Evolutionary conservation across 1,140 invertebrate species (phyloP).

Genomic region (Latrodectus geometricus): DNA sequence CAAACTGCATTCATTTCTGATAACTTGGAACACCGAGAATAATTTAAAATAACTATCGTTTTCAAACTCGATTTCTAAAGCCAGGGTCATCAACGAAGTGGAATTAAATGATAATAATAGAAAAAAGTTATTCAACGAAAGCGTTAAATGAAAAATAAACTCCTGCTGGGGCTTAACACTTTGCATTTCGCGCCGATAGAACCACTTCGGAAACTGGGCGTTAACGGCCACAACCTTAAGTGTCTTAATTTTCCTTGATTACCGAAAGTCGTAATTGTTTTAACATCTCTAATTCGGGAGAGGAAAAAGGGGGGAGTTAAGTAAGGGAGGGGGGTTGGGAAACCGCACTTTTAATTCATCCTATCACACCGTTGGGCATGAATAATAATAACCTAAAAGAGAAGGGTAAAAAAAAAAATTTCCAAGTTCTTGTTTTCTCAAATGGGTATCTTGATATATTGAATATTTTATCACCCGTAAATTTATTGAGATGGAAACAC

Average conservation of each 20-base stretch:
- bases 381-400: slow-evolving; percentile 34
- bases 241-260: slow-evolving; percentile 58
- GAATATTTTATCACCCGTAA: slow-evolving; percentile 60
- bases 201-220: background rate
- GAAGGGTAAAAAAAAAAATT: slow-evolving; percentile 5
- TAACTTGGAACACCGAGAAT: background rate
- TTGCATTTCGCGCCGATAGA: background rate
- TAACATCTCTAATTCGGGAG: slow-evolving; percentile 45
- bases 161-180: slow-evolving; percentile 28
- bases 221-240: slow-evolving; percentile 11
- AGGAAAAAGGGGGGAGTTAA: background rate
- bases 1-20: no score
- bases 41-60: slow-evolving; percentile 38
- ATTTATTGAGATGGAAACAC: slow-evolving; percentile 57
- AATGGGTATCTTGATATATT: slow-evolving; percentile 60
- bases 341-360: slow-evolving; percentile 42
- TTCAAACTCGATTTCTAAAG: background rate
- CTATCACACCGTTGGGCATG: background rate
- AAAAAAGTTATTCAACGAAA: background rate
- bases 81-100: background rate
- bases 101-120: background rate
- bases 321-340: no score
- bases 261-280: slow-evolving; percentile 52
- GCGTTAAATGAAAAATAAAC: slow-evolving; percentile 51
- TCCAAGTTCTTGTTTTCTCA: slow-evolving; percentile 3